phyloP scores from a whole-genome alignment of 2,797 vertebrate genomes.

The Numenius phaeopus region DNA sequence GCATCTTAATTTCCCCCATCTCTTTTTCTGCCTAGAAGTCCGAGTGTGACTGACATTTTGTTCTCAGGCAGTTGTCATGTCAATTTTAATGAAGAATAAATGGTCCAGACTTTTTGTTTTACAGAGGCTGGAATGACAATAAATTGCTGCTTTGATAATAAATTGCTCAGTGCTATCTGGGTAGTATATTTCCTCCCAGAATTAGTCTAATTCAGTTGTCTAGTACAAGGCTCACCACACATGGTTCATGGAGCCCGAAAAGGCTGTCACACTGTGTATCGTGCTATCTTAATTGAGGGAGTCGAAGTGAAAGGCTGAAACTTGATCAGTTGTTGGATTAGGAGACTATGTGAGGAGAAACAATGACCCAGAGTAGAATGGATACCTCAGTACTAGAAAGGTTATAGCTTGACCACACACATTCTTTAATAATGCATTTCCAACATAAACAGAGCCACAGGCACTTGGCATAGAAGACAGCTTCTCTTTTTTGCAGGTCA shows the following conservation, averaged over 20 bases:
- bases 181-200: slow-evolving; percentile 1
- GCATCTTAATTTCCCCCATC: not conserved
- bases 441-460: slow-evolving; percentile 70
- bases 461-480: slow-evolving; percentile 63
- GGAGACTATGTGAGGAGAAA: slow-evolving; percentile 54
- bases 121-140: not conserved
- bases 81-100: not conserved
- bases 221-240: not conserved
- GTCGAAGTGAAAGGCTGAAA: slow-evolving; percentile 58
- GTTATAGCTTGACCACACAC: slow-evolving; percentile 70
- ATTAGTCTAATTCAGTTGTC: not conserved
- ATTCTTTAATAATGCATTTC: slow-evolving; percentile 71
- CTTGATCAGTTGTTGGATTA: slow-evolving; percentile 56
- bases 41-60: not conserved
- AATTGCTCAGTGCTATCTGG: not conserved
- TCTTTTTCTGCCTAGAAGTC: not conserved
- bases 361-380: slow-evolving; percentile 51
- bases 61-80: not conserved
- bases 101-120: not conserved
- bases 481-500: slow-evolving; percentile 70
- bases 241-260: not conserved
- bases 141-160: not conserved
- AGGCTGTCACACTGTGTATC: slow-evolving; percentile 14
- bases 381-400: slow-evolving; percentile 34
- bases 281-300: slow-evolving; percentile 25